Evolutionary conservation across 2,888 invertebrate species (phyloP).

Genomic region (Microctonus aethiopoides): DNA sequence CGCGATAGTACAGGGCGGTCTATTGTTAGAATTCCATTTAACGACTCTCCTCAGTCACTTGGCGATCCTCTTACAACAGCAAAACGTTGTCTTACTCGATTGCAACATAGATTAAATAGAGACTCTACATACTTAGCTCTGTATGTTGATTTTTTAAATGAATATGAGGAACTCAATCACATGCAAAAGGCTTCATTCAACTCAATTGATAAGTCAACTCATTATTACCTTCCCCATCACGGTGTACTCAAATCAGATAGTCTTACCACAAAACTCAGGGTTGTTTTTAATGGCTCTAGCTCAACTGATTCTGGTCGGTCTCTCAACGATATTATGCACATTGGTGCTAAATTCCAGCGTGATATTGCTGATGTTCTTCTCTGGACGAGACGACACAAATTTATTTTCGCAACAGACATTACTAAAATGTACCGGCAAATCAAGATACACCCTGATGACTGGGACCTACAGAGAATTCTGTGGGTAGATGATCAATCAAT

Average conservation of each 20-base stretch:
- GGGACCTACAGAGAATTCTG: slow-evolving; percentile 53
- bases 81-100: slow-evolving; percentile 2
- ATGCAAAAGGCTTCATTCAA: not conserved
- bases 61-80: slow-evolving; percentile 5
- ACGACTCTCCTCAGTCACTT: not conserved
- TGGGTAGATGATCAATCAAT: slow-evolving; percentile 40
- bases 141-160: slow-evolving; percentile 22
- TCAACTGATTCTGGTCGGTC: not conserved
- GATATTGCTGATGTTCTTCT: not conserved
- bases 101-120: slow-evolving; percentile 18
- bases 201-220: not conserved
- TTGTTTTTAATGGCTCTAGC: slow-evolving; percentile 57
- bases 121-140: not conserved
- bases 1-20: slow-evolving; percentile 32
- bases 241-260: slow-evolving; percentile 54
- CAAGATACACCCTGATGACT: slow-evolving; percentile 33
- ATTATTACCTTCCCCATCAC: slow-evolving; percentile 47
- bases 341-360: slow-evolving; percentile 1
- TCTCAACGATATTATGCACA: not conserved
- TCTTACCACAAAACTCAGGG: slow-evolving; percentile 53
- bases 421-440: slow-evolving; percentile 34
- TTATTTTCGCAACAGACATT: slow-evolving; percentile 29
- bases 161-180: slow-evolving; percentile 3
- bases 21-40: slow-evolving; percentile 5
- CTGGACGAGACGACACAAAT: slow-evolving; percentile 11